Evolutionary conservation across 2,888 invertebrate genomes (phyloP).

Genomic region (Steromphala cineraria): DNA sequence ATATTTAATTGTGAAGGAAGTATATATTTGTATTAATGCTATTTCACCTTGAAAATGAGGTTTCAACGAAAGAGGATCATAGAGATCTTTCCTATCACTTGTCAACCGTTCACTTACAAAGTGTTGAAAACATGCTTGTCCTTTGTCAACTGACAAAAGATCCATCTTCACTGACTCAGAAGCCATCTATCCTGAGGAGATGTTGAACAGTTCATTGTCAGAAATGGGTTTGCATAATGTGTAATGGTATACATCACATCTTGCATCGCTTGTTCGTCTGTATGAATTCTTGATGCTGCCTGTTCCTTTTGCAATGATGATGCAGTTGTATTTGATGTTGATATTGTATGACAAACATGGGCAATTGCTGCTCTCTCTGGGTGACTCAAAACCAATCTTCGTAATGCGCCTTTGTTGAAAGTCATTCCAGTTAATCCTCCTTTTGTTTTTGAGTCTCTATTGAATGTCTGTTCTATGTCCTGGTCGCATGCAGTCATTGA

Average conservation of each 20-base stretch:
- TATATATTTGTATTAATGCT: too few species aligned
- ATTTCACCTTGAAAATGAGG: too few species aligned
- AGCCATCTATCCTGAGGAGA: background rate
- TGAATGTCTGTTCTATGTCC: background rate
- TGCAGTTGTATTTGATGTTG: background rate
- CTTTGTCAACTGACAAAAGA: background rate
- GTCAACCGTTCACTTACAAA: background rate
- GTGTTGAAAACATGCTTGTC: background rate
- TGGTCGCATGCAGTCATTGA: background rate
- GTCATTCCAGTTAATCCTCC: background rate
- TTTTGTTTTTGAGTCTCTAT: slow-evolving; percentile 1
- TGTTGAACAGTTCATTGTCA: background rate
- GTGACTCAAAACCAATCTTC: background rate
- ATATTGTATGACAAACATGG: background rate
- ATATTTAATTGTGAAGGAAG: too few species aligned
- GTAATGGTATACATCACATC: background rate
- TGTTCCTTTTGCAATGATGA: background rate
- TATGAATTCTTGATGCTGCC: background rate
- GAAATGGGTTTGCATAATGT: background rate
- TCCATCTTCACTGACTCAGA: background rate
- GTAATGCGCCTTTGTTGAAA: background rate
- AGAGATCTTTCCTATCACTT: background rate
- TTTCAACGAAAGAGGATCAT: background rate
- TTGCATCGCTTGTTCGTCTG: background rate
- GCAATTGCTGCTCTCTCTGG: background rate